Conservation (phyloP, 2,797 vertebrate species). For the Sebastolobus alascanus region DNA sequence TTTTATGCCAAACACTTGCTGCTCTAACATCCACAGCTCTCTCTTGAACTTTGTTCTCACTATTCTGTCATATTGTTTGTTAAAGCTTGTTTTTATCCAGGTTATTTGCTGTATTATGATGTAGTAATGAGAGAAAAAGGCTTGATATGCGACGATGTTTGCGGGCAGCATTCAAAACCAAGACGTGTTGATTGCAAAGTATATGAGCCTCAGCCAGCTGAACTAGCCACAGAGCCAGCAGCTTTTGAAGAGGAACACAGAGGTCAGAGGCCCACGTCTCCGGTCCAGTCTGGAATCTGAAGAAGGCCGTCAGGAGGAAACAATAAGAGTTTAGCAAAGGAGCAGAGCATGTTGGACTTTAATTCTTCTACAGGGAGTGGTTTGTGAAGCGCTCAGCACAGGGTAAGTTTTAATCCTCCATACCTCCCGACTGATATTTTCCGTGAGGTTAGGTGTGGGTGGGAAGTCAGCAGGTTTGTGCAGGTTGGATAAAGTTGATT, state of each 20-base stretch:
- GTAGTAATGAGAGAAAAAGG: not conserved
- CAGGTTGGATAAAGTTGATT: slow-evolving; percentile 47
- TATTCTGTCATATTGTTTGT: not conserved
- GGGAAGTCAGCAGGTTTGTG: slow-evolving; percentile 34
- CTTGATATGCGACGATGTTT: not conserved
- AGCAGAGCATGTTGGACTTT: slow-evolving; percentile 35
- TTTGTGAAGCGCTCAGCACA: slow-evolving; percentile 11
- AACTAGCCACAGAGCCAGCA: slow-evolving; percentile 12
- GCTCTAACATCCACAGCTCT: not conserved
- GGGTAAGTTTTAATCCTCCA: slow-evolving; percentile 47
- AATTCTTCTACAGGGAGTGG: slow-evolving; percentile 6
- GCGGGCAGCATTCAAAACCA: slow-evolving; percentile 10
- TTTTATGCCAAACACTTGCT: not conserved
- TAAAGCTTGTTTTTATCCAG: not conserved
- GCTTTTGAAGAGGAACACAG: slow-evolving; percentile 23
- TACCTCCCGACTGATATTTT: slow-evolving; percentile 27
- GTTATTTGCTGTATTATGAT: slow-evolving; percentile 8
- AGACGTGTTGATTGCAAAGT: slow-evolving; percentile 30
- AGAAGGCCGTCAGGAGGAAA: slow-evolving; percentile 21
- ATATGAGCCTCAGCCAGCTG: slow-evolving; percentile 3
- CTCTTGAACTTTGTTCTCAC: not conserved
- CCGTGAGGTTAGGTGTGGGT: not conserved
- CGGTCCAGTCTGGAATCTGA: slow-evolving; percentile 45
- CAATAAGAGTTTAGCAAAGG: slow-evolving; percentile 24
- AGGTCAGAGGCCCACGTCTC: slow-evolving; percentile 32